Base-by-base conservation (phyloP, 2,888 invertebrate genomes). In the Leptinotarsa peninsularis region DNA sequence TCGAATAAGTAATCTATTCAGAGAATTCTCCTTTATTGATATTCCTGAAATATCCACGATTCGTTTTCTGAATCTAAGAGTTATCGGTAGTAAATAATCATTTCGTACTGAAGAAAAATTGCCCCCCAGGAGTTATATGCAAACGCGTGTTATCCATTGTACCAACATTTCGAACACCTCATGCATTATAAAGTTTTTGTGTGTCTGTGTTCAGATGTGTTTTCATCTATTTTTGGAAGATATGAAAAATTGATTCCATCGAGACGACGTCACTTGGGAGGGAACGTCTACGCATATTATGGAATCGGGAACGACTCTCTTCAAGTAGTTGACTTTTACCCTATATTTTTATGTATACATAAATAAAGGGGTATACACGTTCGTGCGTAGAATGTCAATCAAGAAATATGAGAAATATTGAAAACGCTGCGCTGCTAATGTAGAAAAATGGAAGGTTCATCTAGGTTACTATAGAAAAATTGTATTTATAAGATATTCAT, bases 111-210 rank as follows among this genome's bases (percentile, higher is more conserved):
- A 4, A 23, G 27, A 23, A 23, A 60, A 60, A 60, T 21, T 27
- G 27, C 14, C 27, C 13, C 60, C 2, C 5, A 17, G 23, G 60
- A 27, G 23, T 60, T 23, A n/a, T 27, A 60, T 60, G 60, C 27
- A 60, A 60, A 60, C 21, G 58, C 58, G 13, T 23, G 23, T 58
- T 58, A 58, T 60, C 21, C 60, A 60, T 27, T 23, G 4, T 23
- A 21, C 60, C 10, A 27, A 21, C 27, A 21, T 60, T 15, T 23
- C 27, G 2, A 15, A 60, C 27, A 60, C 60, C 60, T 60, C 18
- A 60, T 21, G 5, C 60, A 15, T 23, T 60, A 60, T 60, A 15
- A 23, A 60, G 60, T 60, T 27, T 60, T 60, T 60, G 27, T 60
- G 17, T 60, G 60, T 60, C 60, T 60, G 60, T 23, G 4, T 3